phyloP scores from a whole-genome alignment of 2,113 vertebrate genomes.

The Heterotis niloticus region DNA sequence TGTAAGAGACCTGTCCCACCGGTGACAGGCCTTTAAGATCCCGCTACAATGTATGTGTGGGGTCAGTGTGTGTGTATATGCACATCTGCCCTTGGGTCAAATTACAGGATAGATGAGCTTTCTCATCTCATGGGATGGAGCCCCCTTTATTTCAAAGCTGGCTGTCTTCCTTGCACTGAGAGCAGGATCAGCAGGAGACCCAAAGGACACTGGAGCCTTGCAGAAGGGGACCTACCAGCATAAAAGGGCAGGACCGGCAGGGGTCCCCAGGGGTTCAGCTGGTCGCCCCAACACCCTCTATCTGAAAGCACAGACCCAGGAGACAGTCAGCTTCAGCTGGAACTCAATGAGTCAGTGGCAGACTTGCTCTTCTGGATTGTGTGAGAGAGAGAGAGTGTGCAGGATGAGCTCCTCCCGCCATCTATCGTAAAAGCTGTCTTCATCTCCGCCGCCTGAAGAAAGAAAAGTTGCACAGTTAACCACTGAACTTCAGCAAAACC shows the following conservation, averaged over 20 bases:
- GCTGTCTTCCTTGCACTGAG: neutral
- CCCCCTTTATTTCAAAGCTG: neutral
- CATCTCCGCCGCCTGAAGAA: neutral
- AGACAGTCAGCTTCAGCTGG: neutral
- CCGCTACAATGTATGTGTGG: neutral
- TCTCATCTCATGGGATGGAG: neutral
- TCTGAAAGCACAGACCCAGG: neutral
- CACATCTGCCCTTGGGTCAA: neutral
- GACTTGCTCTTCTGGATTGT: neutral
- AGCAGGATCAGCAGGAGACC: neutral
- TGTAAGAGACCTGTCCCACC: neutral
- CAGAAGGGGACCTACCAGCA: neutral
- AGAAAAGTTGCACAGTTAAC: too few species aligned
- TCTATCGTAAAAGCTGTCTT: neutral
- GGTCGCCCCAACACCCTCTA: too few species aligned
- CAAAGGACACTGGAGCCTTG: neutral
- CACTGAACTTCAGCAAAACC: too few species aligned
- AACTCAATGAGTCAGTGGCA: too few species aligned
- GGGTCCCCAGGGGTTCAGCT: too few species aligned
- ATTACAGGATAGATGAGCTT: conserved; percentile 20
- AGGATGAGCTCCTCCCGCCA: neutral
- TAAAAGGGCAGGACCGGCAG: neutral
- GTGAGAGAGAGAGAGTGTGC: neutral
- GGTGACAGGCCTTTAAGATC: neutral
- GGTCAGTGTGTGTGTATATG: neutral